These are phyloP conservation scores for Vireo griseus DNA, from an alignment of 2,797 vertebrate genomes.

Conservation along the genomic window DNA sequence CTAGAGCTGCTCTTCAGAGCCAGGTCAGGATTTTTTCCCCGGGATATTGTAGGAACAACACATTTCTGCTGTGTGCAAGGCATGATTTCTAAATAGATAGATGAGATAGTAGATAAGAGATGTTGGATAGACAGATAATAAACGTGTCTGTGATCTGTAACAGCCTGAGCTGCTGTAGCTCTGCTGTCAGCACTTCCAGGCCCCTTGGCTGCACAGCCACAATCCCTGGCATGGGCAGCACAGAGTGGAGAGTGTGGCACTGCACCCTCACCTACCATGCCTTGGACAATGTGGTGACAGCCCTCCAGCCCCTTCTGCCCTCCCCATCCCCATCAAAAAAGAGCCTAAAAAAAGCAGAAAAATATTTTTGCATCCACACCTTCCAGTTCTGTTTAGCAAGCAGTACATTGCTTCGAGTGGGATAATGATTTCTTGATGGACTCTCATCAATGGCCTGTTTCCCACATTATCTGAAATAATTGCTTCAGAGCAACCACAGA, in stretches of 20 bases:
- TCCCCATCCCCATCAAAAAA: background rate
- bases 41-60: background rate
- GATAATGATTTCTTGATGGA: constrained; percentile 45
- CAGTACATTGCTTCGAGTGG: background rate
- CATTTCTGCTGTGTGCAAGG: background rate
- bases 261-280: background rate
- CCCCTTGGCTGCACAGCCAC: background rate
- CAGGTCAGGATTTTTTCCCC: background rate
- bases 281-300: background rate
- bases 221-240: background rate
- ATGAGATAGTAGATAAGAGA: background rate
- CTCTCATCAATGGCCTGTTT: constrained; percentile 20
- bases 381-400: background rate
- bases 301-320: background rate
- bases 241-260: too few relatives aligned
- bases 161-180: background rate
- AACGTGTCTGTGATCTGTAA: background rate
- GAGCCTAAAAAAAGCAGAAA: background rate
- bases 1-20: background rate
- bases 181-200: rapidly evolving
- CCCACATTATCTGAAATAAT: constrained; percentile 48
- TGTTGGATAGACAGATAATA: background rate
- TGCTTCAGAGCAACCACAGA: constrained; percentile 12
- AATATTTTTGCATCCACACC: background rate
- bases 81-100: background rate